Evolutionary conservation across 2,888 invertebrate species (phyloP).

Genomic region (Enchytraeus crypticus): DNA sequence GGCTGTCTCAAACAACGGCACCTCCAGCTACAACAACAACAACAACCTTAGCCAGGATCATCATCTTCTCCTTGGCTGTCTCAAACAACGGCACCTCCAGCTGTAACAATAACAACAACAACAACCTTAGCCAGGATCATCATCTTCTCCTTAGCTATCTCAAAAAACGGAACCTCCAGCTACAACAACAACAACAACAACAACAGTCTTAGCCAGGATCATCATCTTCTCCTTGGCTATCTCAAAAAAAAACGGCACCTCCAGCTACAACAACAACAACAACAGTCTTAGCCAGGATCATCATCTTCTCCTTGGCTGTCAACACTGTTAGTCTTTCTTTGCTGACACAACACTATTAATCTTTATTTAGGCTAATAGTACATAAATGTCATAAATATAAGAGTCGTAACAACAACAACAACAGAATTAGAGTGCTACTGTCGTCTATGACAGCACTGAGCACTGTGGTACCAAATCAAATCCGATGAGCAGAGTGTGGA

Average conservation of each 20-base stretch:
- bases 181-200: too few species aligned
- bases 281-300: conserved; percentile 55
- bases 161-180: conserved; percentile 58
- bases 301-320: conserved; percentile 59
- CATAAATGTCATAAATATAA: too few species aligned
- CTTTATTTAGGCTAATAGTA: too few species aligned
- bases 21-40: conserved; percentile 55
- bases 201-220: conserved; percentile 54
- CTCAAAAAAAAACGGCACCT: conserved; percentile 58
- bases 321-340: too few species aligned
- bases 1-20: conserved; percentile 56
- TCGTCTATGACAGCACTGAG: too few species aligned
- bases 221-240: conserved; percentile 59
- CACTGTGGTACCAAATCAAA: too few species aligned
- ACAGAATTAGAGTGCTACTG: too few species aligned
- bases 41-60: conserved; percentile 55
- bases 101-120: too few species aligned
- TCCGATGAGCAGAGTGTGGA: neutral
- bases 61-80: conserved; percentile 58
- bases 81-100: conserved; percentile 58
- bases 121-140: conserved; percentile 55
- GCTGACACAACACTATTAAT: too few species aligned
- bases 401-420: too few species aligned
- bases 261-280: too few species aligned
- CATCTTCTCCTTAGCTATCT: conserved; percentile 58